Evolutionary conservation across 2,113 vertebrate genomes (phyloP).

Genomic region (Labeo rohita): DNA sequence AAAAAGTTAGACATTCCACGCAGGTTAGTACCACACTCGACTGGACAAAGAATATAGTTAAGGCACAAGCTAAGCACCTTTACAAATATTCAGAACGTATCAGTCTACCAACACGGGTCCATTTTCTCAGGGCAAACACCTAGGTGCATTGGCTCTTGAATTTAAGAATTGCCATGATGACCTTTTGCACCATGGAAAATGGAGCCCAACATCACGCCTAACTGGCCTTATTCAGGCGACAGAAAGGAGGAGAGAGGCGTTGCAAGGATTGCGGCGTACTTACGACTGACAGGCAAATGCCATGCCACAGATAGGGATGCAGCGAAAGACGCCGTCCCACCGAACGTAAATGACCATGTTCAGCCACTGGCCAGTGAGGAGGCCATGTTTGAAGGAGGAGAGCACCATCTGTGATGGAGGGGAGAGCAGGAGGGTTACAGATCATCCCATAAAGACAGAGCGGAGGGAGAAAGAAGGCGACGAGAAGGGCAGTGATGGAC

Average conservation of each 20-base stretch:
- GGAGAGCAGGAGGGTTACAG: slow-evolving; percentile 62
- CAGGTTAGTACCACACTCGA: neutral
- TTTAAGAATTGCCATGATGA: neutral
- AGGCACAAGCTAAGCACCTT: neutral
- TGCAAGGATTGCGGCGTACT: slow-evolving; percentile 73
- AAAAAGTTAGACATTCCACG: neutral
- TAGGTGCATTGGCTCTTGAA: neutral
- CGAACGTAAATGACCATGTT: slow-evolving; percentile 83
- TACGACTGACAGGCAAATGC: slow-evolving; percentile 99
- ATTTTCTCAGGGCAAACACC: slow-evolving; percentile 48
- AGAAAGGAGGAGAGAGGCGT: slow-evolving; percentile 43
- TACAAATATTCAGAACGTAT: neutral
- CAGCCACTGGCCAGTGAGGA: slow-evolving; percentile 91
- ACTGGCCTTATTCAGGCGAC: neutral
- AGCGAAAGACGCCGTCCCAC: slow-evolving; percentile 97
- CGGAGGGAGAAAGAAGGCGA: slow-evolving; percentile 39
- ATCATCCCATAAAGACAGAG: slow-evolving; percentile 39
- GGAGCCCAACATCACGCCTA: slow-evolving; percentile 20
- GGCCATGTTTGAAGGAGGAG: slow-evolving; percentile 93
- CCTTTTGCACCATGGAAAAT: slow-evolving; percentile 46
- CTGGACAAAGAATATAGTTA: neutral
- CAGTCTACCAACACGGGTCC: slow-evolving; percentile 35
- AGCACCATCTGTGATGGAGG: slow-evolving; percentile 86
- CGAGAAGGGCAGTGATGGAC: neutral
- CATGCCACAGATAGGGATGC: slow-evolving; percentile 98